These are phyloP conservation scores for Laticauda laticaudata DNA, from an alignment of 2,113 vertebrate species.

Conservation along the genomic window DNA sequence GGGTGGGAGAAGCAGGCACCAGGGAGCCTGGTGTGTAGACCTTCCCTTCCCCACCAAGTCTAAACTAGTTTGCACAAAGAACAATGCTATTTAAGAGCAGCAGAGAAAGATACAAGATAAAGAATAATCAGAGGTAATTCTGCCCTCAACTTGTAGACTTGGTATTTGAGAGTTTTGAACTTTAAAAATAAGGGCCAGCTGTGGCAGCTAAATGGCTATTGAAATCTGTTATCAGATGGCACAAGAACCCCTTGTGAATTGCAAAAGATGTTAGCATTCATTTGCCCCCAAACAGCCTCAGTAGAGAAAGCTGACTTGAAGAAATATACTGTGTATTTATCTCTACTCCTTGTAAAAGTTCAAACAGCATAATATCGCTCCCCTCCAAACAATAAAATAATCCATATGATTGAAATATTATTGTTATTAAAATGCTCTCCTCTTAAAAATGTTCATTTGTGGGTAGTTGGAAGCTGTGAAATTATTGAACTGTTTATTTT, in stretches of 20 bases:
- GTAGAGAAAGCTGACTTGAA: background rate
- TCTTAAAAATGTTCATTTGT: background rate
- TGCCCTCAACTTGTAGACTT: background rate
- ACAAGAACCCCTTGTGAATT: background rate
- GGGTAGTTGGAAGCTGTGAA: background rate
- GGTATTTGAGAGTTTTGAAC: background rate
- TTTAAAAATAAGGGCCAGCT: background rate
- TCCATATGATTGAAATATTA: background rate
- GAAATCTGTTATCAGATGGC: background rate
- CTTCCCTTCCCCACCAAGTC: background rate
- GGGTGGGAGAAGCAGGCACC: background rate
- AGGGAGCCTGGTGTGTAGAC: background rate
- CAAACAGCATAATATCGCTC: background rate
- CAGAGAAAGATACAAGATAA: constrained; percentile 3
- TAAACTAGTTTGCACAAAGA: constrained; percentile 20
- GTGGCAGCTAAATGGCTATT: background rate
- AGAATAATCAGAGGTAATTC: background rate
- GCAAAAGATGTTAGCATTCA: background rate
- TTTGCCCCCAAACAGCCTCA: background rate
- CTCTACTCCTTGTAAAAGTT: background rate
- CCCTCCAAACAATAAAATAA: background rate
- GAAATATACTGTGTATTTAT: background rate
- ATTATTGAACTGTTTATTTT: background rate
- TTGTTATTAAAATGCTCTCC: background rate
- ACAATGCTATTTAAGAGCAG: background rate